These are phyloP conservation scores for Blennius ocellaris DNA, from an alignment of 2,113 vertebrate species.

Conservation along the genomic window DNA sequence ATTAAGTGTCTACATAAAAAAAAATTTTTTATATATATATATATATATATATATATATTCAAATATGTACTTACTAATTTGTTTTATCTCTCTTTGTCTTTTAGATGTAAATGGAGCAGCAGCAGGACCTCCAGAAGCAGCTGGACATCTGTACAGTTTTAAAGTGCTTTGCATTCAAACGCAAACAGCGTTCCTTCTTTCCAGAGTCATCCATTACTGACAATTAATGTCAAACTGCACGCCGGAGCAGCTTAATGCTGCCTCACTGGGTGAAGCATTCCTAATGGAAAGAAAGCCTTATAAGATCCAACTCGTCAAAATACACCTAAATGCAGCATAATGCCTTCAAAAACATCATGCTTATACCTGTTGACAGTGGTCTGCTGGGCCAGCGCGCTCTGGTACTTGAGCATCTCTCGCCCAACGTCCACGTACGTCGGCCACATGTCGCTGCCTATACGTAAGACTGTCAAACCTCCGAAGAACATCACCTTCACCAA, in stretches of 20 bases:
- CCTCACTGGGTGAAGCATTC: constrained; percentile 74
- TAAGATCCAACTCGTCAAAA: constrained; percentile 77
- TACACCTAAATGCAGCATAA: constrained; percentile 88
- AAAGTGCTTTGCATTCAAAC: constrained; percentile 59
- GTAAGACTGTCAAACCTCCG: constrained; percentile 82
- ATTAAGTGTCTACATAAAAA: too few species aligned
- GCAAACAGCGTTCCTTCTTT: constrained; percentile 57
- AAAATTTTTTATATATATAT: too few species aligned
- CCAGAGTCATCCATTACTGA: constrained; percentile 67
- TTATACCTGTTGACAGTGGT: constrained; percentile 96
- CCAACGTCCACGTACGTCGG: constrained; percentile 91
- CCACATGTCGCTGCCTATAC: constrained; percentile 87
- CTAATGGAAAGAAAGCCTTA: constrained; percentile 80
- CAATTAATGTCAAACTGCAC: constrained; percentile 82
- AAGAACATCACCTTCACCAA: constrained; percentile 93
- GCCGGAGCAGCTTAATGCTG: constrained; percentile 85
- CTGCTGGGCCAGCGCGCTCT: constrained; percentile 97
- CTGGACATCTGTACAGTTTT: constrained; percentile 35
- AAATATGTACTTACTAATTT: neutral
- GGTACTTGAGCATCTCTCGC: constrained; percentile 95
- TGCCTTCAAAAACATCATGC: constrained; percentile 99
- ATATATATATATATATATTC: too few species aligned
- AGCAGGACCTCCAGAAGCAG: constrained; percentile 56
- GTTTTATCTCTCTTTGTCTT: constrained; percentile 55
- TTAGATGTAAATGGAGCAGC: constrained; percentile 79